These are phyloP conservation scores for Fragum sueziense DNA, from an alignment of 2,888 invertebrate genomes.

Conservation along the genomic window DNA sequence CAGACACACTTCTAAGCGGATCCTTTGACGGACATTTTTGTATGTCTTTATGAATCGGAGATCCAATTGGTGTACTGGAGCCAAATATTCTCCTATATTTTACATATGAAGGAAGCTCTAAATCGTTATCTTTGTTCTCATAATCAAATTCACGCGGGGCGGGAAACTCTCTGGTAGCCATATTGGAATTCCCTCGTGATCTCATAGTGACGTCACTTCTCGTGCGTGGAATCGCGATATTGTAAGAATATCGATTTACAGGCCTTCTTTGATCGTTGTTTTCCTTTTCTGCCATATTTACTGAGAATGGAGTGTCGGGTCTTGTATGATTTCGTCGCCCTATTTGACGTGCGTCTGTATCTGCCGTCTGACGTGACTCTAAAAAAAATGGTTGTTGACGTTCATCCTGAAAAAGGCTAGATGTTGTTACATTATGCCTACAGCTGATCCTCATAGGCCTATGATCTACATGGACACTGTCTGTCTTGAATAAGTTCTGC, in stretches of 20 bases:
- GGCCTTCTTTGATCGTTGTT: neutral
- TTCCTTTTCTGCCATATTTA: neutral
- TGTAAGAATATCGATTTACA: neutral
- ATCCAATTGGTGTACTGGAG: neutral
- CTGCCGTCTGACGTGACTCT: too few species aligned
- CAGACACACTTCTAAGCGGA: too few species aligned
- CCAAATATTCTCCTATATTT: neutral
- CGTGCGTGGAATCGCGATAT: neutral
- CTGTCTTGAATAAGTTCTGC: too few species aligned
- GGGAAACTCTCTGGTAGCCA: neutral
- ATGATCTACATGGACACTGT: too few species aligned
- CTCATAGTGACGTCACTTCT: neutral
- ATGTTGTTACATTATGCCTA: too few species aligned
- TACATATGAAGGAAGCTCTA: neutral
- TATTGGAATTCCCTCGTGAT: neutral
- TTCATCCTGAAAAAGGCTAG: too few species aligned
- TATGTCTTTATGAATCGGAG: neutral
- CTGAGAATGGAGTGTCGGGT: too few species aligned
- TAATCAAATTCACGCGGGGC: neutral
- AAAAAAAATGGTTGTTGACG: too few species aligned
- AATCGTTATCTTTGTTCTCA: neutral
- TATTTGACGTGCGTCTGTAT: too few species aligned
- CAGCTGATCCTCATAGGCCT: too few species aligned
- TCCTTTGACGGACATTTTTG: neutral
- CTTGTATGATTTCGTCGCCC: too few species aligned